These are phyloP conservation scores for Drosophila mojavensis DNA, from an alignment of 1,140 invertebrate species.

Conservation along the genomic window DNA sequence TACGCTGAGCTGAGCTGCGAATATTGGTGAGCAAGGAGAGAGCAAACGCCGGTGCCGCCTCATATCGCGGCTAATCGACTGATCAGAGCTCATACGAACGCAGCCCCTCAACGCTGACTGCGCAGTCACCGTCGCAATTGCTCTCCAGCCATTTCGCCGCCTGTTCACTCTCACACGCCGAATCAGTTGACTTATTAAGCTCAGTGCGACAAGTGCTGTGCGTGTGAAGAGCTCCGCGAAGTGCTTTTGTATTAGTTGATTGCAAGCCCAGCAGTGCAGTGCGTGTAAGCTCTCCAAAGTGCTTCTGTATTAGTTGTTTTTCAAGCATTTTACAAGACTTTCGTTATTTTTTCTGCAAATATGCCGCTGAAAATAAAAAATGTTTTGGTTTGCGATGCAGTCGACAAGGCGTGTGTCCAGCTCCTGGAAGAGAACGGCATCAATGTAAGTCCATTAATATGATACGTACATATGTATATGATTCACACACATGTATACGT, in stretches of 20 bases:
- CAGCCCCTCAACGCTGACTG: neutral
- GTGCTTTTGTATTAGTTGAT: neutral
- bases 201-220: constrained; percentile 37
- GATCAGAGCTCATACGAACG: constrained; percentile 15
- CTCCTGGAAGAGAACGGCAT: constrained; percentile 92
- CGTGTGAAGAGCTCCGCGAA: neutral
- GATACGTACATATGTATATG: neutral
- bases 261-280: neutral
- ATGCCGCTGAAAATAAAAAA: constrained; percentile 86
- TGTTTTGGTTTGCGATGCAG: constrained; percentile 96
- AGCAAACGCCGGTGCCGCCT: neutral
- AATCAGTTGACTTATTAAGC: constrained; percentile 59
- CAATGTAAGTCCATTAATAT: constrained; percentile 86
- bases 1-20: neutral
- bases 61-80: constrained; percentile 12
- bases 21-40: neutral
- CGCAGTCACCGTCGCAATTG: constrained; percentile 3
- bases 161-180: constrained; percentile 20
- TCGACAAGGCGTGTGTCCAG: constrained; percentile 93
- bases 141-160: constrained; percentile 48
- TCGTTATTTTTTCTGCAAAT: constrained; percentile 22
- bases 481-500: neutral
- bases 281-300: constrained; percentile 1
- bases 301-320: neutral
- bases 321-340: neutral